Evolutionary conservation across 2,113 vertebrate species (phyloP), one percentile per base, ranked within the genome.

Genomic region (Podarcis cretensis): DNA sequence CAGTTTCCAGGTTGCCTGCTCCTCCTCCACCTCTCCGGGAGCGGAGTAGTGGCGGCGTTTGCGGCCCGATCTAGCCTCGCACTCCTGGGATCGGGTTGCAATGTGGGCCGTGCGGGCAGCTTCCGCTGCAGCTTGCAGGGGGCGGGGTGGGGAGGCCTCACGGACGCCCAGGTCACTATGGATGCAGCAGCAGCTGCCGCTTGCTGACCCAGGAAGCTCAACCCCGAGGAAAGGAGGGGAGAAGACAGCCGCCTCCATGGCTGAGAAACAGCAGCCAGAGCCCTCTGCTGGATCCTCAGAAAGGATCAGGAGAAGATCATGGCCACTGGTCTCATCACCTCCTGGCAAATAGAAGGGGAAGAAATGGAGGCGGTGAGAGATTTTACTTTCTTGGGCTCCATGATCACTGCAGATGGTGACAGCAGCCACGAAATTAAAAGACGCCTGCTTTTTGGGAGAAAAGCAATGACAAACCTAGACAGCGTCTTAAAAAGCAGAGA

Each of bases 171-270:
- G 71, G 65, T 69, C 79, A 12, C 79, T 59, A 57, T 57, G 71
- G 84, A 69, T 59, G 32, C 84, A n/a, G 79, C 35, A 37, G 35
- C 75, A 13, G 40, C 83, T 7, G 25, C 78, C 68, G 18, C 43
- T 73, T 73, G 27, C 59, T 57, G 85, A 87, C 89, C 85, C 79
- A 86, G 89, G 89, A 90, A 90, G 89, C 73, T 77, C 89, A 90
- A 87, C 85, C 85, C 89, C 85, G 89, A 43, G 40, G 25, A 14
- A 69, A 40, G 73, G 81, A 86, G 74, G 14, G 40, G 66, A 4
- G 10, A 37, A 66, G 71, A 68, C 57, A 30, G 68, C 78, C 12
- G 32, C 69, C 80, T 73, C 79, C 63, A n/a, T 23, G 3, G 1
- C 10, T 23, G 3, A 30, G 18, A 54, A 83, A 27, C 84, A 14